Evolutionary conservation across 2,888 invertebrate genomes (phyloP), one percentile per base, ranked within the genome.

Genomic region (Anaspis maculata): DNA sequence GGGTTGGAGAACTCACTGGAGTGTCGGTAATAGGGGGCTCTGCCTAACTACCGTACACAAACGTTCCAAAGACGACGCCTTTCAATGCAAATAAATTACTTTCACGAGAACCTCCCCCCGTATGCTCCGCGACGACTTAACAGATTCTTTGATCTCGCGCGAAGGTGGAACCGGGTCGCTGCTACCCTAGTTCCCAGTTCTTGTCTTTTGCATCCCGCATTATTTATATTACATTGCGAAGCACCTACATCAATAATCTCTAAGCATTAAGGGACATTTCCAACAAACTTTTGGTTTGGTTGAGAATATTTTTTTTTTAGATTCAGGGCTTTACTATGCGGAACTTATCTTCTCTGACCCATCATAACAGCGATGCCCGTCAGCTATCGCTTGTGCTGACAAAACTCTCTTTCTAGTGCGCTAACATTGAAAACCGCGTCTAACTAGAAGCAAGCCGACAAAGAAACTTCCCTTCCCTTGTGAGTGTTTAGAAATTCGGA

Each of bases 1-100:
- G 36, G 38, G 27, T 33, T 33, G 28, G 37, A 40, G 41, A 43
- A 50, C 39, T 44, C 47, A 37, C 22, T 43, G 22, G 46, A 48
- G 48, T 51, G 48, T 47, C 46, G 40, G 44, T 50, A 50, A 49
- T 49, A 43, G 45, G 45, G 37, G 42, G 38, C 36, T 39, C 45
- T 42, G 42, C 42, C 45, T 49, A 49, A 50, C 50, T 47, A 47
- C 43, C 47, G 42, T 45, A 43, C 48, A 45, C 42, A 46, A 44
- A 45, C 46, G 43, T 39, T 46, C 42, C 19, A 34, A 39, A 45
- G 43, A 29, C 43, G 49, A 42, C 44, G 42, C 44, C 45, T 48
- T 45, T 48, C 49, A 45, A 49, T 44, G 52, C 44, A 49, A 51
- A 52, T 52, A 51, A 52, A 51, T 52, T 52, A 48, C 49, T 50